Percentiles rank a stretch among this genome's conserved stretches.
phyloP scores from a whole-genome alignment of 2,888 invertebrate genomes.

The Nycteola revayana region DNA sequence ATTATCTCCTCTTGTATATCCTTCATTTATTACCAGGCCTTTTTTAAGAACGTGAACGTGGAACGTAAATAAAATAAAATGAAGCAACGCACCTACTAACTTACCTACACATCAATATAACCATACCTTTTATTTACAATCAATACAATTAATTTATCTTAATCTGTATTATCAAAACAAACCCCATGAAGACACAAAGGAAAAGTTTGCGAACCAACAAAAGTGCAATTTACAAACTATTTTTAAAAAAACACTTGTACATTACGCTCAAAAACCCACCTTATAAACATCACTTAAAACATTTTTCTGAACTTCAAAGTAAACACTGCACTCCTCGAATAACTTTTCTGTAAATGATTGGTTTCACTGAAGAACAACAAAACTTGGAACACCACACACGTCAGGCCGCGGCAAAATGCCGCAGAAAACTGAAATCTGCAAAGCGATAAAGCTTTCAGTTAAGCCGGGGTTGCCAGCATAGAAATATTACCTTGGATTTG shows the following conservation, averaged over 20 bases:
- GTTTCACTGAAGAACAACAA: constrained; percentile 7
- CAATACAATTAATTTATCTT: too few relatives aligned
- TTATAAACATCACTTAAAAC: constrained; percentile 18
- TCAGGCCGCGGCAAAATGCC: constrained; percentile 41
- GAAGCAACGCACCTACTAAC: too few relatives aligned
- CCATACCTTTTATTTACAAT: too few relatives aligned
- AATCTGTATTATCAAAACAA: too few relatives aligned
- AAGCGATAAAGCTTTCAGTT: constrained; percentile 38
- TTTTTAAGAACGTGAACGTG: too few relatives aligned
- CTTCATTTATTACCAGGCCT: too few relatives aligned
- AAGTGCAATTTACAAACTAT: not conserved
- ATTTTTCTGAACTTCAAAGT: constrained; percentile 9
- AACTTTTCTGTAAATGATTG: constrained; percentile 19
- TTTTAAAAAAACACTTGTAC: constrained; percentile 2
- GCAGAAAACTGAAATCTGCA: constrained; percentile 56
- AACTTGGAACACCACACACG: constrained; percentile 11
- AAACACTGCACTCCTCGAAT: constrained; percentile 14
- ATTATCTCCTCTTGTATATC: too few relatives aligned
- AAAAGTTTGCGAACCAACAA: not conserved
- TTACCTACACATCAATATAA: too few relatives aligned
- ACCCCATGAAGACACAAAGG: too few relatives aligned
- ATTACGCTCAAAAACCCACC: constrained; percentile 16
- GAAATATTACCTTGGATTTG: constrained; percentile 5
- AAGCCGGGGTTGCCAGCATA: constrained; percentile 27
- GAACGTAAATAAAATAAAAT: too few relatives aligned